phyloP scores from a whole-genome alignment of 2,113 vertebrate species.

The Entomyzon cyanotis region DNA sequence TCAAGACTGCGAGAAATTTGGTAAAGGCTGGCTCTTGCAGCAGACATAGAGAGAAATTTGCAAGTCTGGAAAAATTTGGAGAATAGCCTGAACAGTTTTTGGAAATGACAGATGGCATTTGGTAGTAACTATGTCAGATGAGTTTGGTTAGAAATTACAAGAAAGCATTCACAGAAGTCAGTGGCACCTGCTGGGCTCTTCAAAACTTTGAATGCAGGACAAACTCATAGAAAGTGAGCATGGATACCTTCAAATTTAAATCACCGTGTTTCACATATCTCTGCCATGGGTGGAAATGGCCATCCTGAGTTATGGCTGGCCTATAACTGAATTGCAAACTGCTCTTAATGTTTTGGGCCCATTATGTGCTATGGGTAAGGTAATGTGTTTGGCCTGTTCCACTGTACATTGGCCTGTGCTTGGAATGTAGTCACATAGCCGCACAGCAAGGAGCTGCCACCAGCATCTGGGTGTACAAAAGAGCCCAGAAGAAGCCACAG shows the following conservation, averaged over 20 bases:
- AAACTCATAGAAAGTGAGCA: neutral
- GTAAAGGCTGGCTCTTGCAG: neutral
- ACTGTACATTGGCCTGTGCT: neutral
- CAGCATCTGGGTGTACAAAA: neutral
- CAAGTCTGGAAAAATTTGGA: neutral
- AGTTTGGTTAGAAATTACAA: neutral
- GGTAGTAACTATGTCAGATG: neutral
- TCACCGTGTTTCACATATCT: rapidly evolving
- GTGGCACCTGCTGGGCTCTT: neutral
- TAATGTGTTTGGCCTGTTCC: neutral
- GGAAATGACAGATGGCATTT: neutral
- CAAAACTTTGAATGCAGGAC: neutral
- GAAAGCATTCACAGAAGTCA: neutral
- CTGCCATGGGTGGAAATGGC: neutral
- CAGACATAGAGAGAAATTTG: neutral
- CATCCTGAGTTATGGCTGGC: neutral
- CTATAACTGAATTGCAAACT: neutral
- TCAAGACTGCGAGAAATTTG: neutral
- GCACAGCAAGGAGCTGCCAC: neutral
- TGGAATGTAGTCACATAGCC: neutral
- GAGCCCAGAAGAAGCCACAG: neutral
- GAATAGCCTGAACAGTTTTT: neutral
- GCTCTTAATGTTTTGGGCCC: neutral
- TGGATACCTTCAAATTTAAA: neutral
- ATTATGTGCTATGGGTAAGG: neutral